Percentiles rank a stretch among this genome's conserved stretches.
Evolutionary conservation across 1,140 invertebrate genomes (phyloP).

Genomic region (Lasioglossum albipes): DNA sequence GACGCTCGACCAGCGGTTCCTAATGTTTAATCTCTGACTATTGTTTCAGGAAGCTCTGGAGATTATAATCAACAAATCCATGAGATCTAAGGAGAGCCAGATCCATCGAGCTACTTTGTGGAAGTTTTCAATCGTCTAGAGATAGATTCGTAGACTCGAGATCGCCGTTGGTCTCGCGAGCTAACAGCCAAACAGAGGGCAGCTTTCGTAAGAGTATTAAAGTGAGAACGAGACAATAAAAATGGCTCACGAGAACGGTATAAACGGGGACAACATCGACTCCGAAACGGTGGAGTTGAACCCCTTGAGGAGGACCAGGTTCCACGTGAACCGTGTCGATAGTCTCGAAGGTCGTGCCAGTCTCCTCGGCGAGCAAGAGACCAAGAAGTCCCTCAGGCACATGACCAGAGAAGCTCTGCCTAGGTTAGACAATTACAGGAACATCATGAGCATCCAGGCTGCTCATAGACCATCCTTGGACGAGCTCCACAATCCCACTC

Average conservation of each 20-base stretch:
- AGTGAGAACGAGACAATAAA: conserved; percentile 21
- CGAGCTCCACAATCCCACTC: conserved; percentile 92
- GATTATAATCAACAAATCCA: neutral
- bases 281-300: conserved; percentile 74
- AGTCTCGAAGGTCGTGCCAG: conserved; percentile 77
- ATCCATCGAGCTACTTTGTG: neutral
- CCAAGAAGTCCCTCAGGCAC: conserved; percentile 83
- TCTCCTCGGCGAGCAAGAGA: conserved; percentile 77
- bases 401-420: conserved; percentile 95
- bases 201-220: neutral
- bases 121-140: neutral
- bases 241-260: conserved; percentile 75
- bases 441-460: conserved; percentile 94
- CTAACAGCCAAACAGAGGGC: neutral
- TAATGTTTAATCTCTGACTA: neutral
- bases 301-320: conserved; percentile 78
- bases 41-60: neutral
- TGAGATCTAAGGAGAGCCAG: conserved; percentile 34
- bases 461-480: conserved; percentile 94
- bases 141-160: neutral
- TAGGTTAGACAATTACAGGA: conserved; percentile 95
- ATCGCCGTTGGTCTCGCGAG: neutral
- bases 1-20: too few relatives aligned
- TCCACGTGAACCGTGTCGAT: conserved; percentile 83
- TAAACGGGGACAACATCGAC: conserved; percentile 61